Evolutionary conservation across 2,113 vertebrate genomes (phyloP).

Genomic region (Alligator mississippiensis): DNA sequence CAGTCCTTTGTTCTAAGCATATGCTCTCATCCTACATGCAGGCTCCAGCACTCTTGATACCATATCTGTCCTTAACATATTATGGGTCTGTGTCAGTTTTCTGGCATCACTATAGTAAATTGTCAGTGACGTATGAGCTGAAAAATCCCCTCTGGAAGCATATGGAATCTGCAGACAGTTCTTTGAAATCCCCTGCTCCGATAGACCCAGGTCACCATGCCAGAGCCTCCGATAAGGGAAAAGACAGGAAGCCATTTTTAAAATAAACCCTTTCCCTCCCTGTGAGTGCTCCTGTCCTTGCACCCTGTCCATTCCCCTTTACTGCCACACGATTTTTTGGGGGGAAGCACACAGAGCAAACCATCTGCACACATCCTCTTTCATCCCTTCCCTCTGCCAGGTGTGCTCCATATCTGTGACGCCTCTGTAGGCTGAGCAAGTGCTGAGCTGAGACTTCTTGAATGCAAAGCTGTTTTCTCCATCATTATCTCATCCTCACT

Average conservation of each 20-base stretch:
- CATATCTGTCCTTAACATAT: background rate
- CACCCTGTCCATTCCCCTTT: background rate
- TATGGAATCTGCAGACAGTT: background rate
- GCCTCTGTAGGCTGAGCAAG: background rate
- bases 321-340: fast-evolving
- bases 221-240: background rate
- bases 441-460: background rate
- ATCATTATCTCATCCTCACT: background rate
- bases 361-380: background rate
- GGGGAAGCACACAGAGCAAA: background rate
- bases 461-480: background rate
- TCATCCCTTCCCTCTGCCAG: background rate
- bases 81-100: background rate
- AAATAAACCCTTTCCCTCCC: background rate
- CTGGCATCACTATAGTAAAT: background rate
- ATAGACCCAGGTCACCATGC: background rate
- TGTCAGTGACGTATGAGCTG: background rate
- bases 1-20: background rate
- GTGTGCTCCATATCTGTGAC: background rate
- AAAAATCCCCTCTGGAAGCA: background rate
- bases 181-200: background rate
- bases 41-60: background rate
- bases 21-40: background rate
- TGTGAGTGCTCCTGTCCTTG: background rate
- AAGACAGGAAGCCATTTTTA: background rate